Conservation (phyloP, 2,888 invertebrate species). For the Rotaria magnacalcarata region DNA sequence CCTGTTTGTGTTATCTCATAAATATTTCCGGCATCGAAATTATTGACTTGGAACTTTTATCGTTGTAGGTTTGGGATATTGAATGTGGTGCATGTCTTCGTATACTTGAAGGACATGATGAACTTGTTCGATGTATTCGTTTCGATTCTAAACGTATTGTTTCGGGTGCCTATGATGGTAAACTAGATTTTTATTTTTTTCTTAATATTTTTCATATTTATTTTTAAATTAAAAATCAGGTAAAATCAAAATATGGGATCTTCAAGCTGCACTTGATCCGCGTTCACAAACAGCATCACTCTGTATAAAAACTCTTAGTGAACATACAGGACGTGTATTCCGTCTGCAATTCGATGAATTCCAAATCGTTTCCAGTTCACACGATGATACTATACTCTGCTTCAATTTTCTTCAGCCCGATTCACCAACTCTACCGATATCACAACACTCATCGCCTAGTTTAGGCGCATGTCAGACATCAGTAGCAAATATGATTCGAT, state of each 20-base stretch:
- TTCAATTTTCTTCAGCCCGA: conserved; percentile 82
- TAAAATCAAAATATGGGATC: conserved; percentile 99
- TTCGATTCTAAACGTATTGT: conserved; percentile 98
- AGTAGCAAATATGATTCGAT: not conserved
- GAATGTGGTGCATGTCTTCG: conserved; percentile 75
- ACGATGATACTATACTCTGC: conserved; percentile 98
- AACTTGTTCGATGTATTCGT: conserved; percentile 92
- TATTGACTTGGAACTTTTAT: not conserved
- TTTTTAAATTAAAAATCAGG: not conserved
- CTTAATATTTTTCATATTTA: too few species aligned
- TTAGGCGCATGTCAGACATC: not conserved
- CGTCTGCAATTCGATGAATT: conserved; percentile 99
- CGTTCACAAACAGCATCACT: conserved; percentile 85
- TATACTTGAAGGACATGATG: conserved; percentile 95
- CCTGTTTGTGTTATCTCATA: not conserved
- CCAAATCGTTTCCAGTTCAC: conserved; percentile 97
- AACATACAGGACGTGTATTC: conserved; percentile 98
- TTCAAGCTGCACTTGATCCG: conserved; percentile 94
- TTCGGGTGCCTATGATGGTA: conserved; percentile 97
- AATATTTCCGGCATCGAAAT: not conserved
- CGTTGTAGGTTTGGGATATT: conserved; percentile 70
- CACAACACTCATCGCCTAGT: not conserved
- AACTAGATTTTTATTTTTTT: not conserved
- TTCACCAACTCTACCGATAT: not conserved
- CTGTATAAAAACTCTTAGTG: conserved; percentile 92